These are phyloP conservation scores for Apodemus sylvaticus DNA, from an alignment of 2,113 vertebrate species.

Conservation along the genomic window DNA sequence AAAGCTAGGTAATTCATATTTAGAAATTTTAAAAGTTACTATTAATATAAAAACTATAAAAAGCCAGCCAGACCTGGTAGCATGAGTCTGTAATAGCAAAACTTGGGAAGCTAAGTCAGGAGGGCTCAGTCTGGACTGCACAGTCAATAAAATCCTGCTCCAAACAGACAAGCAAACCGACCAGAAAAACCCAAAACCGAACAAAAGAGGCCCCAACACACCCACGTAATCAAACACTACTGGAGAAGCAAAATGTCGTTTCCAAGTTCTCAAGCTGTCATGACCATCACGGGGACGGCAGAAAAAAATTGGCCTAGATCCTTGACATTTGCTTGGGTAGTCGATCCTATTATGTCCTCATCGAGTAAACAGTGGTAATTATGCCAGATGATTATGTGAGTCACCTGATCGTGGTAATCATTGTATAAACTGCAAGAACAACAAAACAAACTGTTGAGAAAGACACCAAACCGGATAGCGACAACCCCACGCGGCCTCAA, in stretches of 20 bases:
- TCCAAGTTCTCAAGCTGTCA: neutral
- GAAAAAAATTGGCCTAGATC: neutral
- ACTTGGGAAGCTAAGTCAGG: neutral
- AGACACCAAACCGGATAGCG: neutral
- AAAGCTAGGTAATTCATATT: neutral
- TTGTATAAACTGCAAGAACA: neutral
- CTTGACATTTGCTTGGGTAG: neutral
- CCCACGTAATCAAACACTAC: neutral
- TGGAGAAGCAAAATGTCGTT: neutral
- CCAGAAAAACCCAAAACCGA: neutral
- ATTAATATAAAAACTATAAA: neutral
- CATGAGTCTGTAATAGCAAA: neutral
- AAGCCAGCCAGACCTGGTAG: neutral
- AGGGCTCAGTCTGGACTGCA: neutral
- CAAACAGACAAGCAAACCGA: neutral
- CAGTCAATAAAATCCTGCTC: neutral
- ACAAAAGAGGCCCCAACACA: neutral
- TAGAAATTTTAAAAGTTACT: neutral
- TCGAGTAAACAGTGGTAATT: neutral
- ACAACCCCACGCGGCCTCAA: neutral
- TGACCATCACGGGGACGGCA: neutral
- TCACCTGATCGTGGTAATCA: neutral
- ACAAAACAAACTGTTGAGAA: neutral
- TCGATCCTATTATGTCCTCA: neutral
- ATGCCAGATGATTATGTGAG: neutral